Base-by-base conservation (phyloP, 2,797 vertebrate genomes). In the Tadarida brasiliensis region DNA sequence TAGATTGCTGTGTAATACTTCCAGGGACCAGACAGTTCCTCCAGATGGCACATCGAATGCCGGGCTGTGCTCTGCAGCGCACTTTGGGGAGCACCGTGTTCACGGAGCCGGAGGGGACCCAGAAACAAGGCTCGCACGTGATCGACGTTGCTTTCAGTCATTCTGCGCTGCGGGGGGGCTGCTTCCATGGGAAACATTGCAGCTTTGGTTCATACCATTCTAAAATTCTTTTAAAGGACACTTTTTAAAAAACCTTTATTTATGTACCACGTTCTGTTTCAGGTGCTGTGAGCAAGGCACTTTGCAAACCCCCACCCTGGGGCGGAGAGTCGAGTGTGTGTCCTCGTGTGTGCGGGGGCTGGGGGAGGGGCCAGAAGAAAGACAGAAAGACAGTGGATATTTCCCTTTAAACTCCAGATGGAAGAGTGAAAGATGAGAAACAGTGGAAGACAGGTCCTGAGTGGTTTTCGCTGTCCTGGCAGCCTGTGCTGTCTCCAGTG, bases 151-250 rank as follows among this genome's bases (percentile, higher is more conserved):
- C 54, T 77, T 63, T 30, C 26, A 77, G 47, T 30, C 28, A 59
- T 51, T 67, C 47, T 56, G 35, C 28, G 47, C 49, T 59, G 65
- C 59, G 22, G 24, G 39, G n/a, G 44, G 86, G 20, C 3, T 22
- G 22, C n/a, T 92, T 92, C 88, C 26, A 51, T 82, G 54, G 33
- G 51, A 91, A 78, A 44, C 49, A 78, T 35, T 28, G 89, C n/a
- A 49, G 47, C 7, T 22, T 90, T 80, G 15, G 56, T 47, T 73
- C 88, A 19, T 47, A 83, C 57, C 63, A 56, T 28, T 78, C 39
- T 83, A 61, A 12, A 71, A 35, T 30, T 0, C 0, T 15, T 49
- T 85, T 49, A 67, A 92, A 49, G 57, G 20, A 54, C 24, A 15
- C 7, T 47, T 80, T 78, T 44, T 24, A 17, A 85, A 84, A 59